Evolutionary conservation across 1,140 invertebrate genomes (phyloP), one percentile per base, ranked within the genome.

Genomic region (Drosophila cardini): DNA sequence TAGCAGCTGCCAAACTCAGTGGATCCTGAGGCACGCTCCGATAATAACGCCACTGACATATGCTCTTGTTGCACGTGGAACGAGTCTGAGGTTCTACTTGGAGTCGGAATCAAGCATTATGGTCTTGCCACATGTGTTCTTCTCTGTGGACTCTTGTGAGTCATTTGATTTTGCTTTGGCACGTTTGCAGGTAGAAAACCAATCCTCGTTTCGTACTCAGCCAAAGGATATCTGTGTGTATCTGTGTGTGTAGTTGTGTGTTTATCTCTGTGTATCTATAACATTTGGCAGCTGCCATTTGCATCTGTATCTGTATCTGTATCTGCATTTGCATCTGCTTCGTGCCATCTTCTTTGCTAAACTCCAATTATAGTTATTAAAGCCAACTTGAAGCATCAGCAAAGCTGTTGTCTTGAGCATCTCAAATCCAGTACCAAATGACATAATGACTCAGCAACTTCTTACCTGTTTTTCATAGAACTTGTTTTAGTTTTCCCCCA

Each of bases 401-500:
- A 15, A 4, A 15, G 48, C 7, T 58, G 1, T 43, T 16, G 48
- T 15, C 9, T 53, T 32, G 15, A 55, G 16, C 42, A 65, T 18
- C 34, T 68, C 11, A 40, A 70, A 62, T 36, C 38, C 57, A 11
- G 18, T 50, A 30, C 13, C 36, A 60, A 68, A 60, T 60, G 36
- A 52, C 21, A 34, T 58, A 60, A 69, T 69, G 65, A 69, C 36
- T 70, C 67, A 62, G 48, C 42, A 13, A 67, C 26, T 69, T 11
- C 46, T 4, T 83, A 83, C 79, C 64, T 60, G 80, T 78, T 82
- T 26, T 75, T 9, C 32, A 57, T 10, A 61, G 55, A 78, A 72
- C 68, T 56, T 63, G 74, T 62, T 76, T 61, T 26, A 26, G 21
- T 26, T 26, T 26, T 5, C 21, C 21, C 4, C 0, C 21, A 3